A percentile compares a stretch with the other conserved stretches of the same genome.
These are phyloP conservation scores for Zosterops borbonicus DNA, from an alignment of 2,113 vertebrate genomes.

Conservation along the genomic window DNA sequence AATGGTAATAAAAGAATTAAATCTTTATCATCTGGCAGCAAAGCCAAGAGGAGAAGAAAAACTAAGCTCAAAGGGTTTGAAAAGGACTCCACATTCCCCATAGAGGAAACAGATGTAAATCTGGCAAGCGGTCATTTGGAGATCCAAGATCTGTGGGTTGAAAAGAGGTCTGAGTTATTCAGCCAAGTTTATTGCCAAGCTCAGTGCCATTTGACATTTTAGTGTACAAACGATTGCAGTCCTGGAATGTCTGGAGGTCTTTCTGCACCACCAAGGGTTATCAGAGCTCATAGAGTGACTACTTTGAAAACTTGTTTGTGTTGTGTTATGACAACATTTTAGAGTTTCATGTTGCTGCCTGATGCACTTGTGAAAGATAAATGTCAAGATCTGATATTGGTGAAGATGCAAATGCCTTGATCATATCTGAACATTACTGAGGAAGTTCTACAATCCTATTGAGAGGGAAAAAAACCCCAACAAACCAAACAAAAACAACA, in stretches of 20 bases:
- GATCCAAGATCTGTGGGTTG: slow-evolving; percentile 3
- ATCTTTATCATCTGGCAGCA: slow-evolving; percentile 56
- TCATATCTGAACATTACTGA: background rate
- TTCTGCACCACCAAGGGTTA: background rate
- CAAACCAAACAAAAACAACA: no score
- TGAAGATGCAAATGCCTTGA: background rate
- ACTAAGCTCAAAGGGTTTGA: slow-evolving; percentile 36
- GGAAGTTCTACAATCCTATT: background rate
- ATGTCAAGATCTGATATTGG: background rate
- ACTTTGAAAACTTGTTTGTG: background rate
- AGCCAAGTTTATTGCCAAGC: slow-evolving; percentile 8
- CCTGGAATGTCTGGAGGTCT: background rate
- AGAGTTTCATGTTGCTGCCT: background rate
- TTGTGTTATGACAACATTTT: background rate
- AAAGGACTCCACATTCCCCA: slow-evolving; percentile 25
- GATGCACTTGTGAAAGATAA: background rate
- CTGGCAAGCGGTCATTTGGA: slow-evolving; percentile 15
- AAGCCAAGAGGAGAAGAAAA: slow-evolving; percentile 49
- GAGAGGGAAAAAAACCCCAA: background rate
- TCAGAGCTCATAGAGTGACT: background rate
- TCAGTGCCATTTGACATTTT: background rate
- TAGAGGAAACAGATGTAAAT: slow-evolving; percentile 53
- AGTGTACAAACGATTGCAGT: background rate
- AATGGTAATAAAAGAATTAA: slow-evolving; percentile 56
- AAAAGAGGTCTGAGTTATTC: slow-evolving; percentile 30